These are phyloP conservation scores for Aplodontia rufa DNA, from an alignment of 2,113 vertebrate genomes.

Conservation along the genomic window DNA sequence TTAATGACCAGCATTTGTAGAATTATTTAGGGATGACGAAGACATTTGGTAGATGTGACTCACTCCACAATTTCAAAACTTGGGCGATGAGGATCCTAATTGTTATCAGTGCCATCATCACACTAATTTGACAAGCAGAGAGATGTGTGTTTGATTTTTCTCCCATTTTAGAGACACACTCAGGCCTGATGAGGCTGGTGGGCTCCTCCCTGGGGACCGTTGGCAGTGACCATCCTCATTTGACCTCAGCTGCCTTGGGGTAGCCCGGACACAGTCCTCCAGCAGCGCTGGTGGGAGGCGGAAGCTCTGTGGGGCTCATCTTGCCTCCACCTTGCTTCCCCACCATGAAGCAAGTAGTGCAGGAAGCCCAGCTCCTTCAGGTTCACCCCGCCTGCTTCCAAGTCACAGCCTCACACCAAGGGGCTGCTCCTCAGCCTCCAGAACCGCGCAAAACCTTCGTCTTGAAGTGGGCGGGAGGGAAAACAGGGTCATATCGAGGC, in stretches of 20 bases:
- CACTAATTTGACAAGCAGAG: not conserved
- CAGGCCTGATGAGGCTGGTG: not conserved
- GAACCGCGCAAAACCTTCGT: conserved; percentile 63
- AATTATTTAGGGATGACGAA: not conserved
- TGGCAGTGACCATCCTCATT: not conserved
- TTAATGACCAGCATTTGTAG: not conserved
- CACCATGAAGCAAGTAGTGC: not conserved
- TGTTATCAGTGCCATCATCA: not conserved
- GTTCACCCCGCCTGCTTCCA: not conserved
- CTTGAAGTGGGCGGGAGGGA: conserved; percentile 35
- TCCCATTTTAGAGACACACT: not conserved
- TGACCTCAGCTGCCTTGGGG: not conserved
- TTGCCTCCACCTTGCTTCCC: not conserved
- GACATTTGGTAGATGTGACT: not conserved
- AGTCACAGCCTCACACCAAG: not conserved
- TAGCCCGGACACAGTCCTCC: not conserved
- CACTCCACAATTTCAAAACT: not conserved
- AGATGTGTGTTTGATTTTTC: not conserved
- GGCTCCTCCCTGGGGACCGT: not conserved
- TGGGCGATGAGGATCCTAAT: not conserved
- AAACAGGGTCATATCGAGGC: conserved; percentile 62
- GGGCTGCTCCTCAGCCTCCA: not conserved
- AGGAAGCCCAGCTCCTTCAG: not conserved
- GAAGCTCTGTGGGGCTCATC: not conserved
- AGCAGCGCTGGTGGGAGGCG: not conserved